Evolutionary conservation across 2,113 vertebrate species (phyloP), one percentile per base, ranked within the genome.

Genomic region (Gadus chalcogrammus): DNA sequence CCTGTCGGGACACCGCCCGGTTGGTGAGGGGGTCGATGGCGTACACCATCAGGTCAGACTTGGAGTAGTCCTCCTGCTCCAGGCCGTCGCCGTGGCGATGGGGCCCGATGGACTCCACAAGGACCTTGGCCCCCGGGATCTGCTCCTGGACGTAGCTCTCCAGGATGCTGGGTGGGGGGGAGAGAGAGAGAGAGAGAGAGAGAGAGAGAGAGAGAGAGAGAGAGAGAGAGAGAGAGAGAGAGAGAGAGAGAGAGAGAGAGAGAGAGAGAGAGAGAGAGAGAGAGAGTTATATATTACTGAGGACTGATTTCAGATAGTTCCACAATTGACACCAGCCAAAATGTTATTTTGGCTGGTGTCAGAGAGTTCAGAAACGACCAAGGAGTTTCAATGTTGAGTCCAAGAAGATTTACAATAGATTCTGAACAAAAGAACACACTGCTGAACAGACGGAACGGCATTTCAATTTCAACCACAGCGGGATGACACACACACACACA

Each of bases 1-100:
- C 97, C 1, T 94, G 94, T 81, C 95, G 93, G 70, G 95, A 93
- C 17, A 99, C 95, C 58, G 97, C 96, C 88, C 97, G 89, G 35
- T 99, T 99, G 63, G 97, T 99, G 61, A 97, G 92, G 0, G 97
- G 97, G 85, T 99, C 97, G 0, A 99, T 95, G 1, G 97, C 97
- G 0, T 99, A 99, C 84, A 99, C 93, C 88, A 95, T 95, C 68
- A 99, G 88, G 85, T 98, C 97, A 0, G 95, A 95, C 77, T 96
- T 98, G 62, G 91, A 91, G 77, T 99, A 99, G 85, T 99, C 97
- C 80, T 99, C 96, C 67, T 94, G 92, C 15, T 95, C 94, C 82
- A 89, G 94, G 0, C 94, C 95, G 5, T 97, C 95, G 8, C 95
- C 95, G 9, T 92, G 90, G 59, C 94, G 89, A 48, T 94, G 93